A percentile compares a stretch with the other conserved stretches of the same genome.
Conservation (phyloP, 2,888 invertebrate genomes). For the Andrena camellia region DNA sequence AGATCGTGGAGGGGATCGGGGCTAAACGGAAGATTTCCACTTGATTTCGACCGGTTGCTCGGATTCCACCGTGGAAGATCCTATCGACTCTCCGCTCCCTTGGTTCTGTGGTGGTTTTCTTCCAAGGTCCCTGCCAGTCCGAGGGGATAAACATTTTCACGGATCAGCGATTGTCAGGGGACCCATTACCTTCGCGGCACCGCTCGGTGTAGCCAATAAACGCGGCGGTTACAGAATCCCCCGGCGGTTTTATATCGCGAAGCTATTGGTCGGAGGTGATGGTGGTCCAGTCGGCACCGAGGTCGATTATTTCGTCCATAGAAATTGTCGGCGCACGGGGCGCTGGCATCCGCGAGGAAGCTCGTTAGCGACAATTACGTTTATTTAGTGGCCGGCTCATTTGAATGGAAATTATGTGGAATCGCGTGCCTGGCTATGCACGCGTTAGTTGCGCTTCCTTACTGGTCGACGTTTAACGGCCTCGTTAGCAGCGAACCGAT, state of each 20-base stretch:
- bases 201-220: background rate
- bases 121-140: constrained; percentile 11
- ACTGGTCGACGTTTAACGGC: constrained; percentile 11
- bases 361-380: constrained; percentile 53
- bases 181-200: constrained; percentile 67
- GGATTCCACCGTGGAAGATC: constrained; percentile 49
- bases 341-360: background rate
- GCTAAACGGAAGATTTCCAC: constrained; percentile 5
- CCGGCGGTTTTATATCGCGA: constrained; percentile 3
- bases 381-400: constrained; percentile 56
- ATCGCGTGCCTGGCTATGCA: constrained; percentile 26
- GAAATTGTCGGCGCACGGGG: constrained; percentile 13
- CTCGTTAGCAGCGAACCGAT: constrained; percentile 40
- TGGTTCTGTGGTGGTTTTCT: background rate
- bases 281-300: background rate
- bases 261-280: background rate
- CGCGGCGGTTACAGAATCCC: constrained; percentile 17
- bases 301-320: background rate
- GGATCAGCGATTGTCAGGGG: constrained; percentile 73
- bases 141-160: constrained; percentile 73
- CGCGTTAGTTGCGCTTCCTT: constrained; percentile 32
- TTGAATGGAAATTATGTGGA: constrained; percentile 43
- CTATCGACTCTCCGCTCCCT: constrained; percentile 33
- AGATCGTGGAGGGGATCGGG: background rate
- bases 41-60: constrained; percentile 48